Conservation (phyloP, 1,140 invertebrate species). For the Drosophila repleta region DNA sequence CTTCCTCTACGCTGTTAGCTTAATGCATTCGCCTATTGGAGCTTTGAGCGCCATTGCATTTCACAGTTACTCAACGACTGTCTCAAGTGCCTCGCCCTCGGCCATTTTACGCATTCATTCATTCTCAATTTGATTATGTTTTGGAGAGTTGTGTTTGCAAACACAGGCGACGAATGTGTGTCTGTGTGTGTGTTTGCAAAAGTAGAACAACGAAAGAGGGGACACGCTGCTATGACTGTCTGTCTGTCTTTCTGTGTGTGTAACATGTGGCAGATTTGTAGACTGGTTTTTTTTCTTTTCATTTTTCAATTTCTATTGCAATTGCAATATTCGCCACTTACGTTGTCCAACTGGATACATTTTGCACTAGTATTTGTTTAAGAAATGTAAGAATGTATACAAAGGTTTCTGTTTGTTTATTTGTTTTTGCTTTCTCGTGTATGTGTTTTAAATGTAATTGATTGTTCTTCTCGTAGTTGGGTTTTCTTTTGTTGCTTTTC, state of each 20-base stretch:
- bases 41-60: constrained; percentile 24
- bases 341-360: constrained; percentile 86
- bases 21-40: constrained; percentile 26
- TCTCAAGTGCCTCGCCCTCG: constrained; percentile 19
- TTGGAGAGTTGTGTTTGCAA: constrained; percentile 39
- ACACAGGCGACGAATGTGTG: constrained; percentile 7
- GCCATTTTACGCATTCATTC: constrained; percentile 53
- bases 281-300: constrained; percentile 26
- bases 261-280: constrained; percentile 53
- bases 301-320: no score
- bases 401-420: constrained; percentile 53
- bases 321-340: constrained; percentile 82
- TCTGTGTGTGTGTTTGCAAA: constrained; percentile 25
- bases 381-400: constrained; percentile 69
- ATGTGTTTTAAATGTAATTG: constrained; percentile 74
- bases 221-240: not conserved
- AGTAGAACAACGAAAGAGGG: constrained; percentile 56
- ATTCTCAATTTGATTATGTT: constrained; percentile 22
- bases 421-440: constrained; percentile 31
- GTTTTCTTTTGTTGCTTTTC: constrained; percentile 57
- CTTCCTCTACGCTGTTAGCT: constrained; percentile 10
- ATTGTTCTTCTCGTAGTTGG: constrained; percentile 68
- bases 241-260: no score
- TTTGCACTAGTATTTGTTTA: constrained; percentile 71
- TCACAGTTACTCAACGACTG: constrained; percentile 25